These are phyloP conservation scores for Anableps anableps DNA, from an alignment of 2,797 vertebrate species.

Conservation along the genomic window DNA sequence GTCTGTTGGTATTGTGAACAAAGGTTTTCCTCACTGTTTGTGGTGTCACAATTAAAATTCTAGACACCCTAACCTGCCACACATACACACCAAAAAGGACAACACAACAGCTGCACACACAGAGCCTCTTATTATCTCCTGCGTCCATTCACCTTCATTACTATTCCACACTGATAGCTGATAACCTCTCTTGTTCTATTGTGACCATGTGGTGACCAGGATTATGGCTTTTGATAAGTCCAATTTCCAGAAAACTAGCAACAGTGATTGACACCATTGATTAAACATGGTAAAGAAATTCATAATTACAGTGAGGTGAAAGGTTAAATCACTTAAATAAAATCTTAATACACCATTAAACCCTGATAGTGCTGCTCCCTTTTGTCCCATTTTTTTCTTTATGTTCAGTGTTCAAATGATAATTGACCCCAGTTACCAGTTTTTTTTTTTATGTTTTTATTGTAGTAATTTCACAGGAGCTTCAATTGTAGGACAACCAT, in stretches of 20 bases:
- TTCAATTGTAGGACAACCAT: conserved; percentile 8
- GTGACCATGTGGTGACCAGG: conserved; percentile 24
- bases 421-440: conserved; percentile 49
- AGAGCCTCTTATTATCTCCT: conserved; percentile 51
- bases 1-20: conserved; percentile 39
- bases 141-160: conserved; percentile 60
- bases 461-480: conserved; percentile 2
- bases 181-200: conserved; percentile 61
- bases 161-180: conserved; percentile 59
- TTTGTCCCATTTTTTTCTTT: conserved; percentile 19
- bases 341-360: conserved; percentile 50
- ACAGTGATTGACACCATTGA: conserved; percentile 61
- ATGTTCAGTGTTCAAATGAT: conserved; percentile 22
- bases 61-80: conserved; percentile 20
- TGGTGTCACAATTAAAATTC: conserved; percentile 55
- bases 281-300: conserved; percentile 56
- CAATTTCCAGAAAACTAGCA: conserved; percentile 63
- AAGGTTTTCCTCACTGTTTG: conserved; percentile 18
- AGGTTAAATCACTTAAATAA: conserved; percentile 61
- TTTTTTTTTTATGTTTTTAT: conserved; percentile 22
- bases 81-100: conserved; percentile 22
- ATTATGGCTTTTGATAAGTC: conserved; percentile 62
- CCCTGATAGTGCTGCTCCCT: conserved; percentile 10
- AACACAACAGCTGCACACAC: conserved; percentile 15
- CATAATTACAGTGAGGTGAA: conserved; percentile 62